A percentile compares a stretch with the other conserved stretches of the same genome.
Evolutionary conservation across 2,888 invertebrate genomes (phyloP).

Genomic region (Odontomyia ornata): DNA sequence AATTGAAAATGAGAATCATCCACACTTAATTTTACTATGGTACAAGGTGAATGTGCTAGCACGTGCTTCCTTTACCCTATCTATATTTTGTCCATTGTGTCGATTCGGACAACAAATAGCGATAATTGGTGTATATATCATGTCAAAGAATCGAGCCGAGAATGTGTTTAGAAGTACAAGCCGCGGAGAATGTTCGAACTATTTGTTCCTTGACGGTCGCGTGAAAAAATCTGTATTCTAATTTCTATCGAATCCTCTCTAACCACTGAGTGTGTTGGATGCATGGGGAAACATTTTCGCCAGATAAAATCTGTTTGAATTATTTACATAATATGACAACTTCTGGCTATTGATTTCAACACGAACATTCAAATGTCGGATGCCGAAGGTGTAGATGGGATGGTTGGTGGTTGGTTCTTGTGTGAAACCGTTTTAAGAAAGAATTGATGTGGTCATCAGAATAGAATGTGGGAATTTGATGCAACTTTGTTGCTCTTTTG

Average conservation of each 20-base stretch:
- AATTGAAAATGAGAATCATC: no score
- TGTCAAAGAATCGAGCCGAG: slow-evolving; percentile 1
- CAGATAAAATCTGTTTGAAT: slow-evolving; percentile 36
- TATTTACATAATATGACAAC: slow-evolving; percentile 37
- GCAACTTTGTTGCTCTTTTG: no score
- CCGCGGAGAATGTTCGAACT: not conserved
- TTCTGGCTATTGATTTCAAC: slow-evolving; percentile 10
- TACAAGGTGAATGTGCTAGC: not conserved
- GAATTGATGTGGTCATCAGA: no score
- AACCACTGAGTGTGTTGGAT: not conserved
- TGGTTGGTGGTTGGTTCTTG: no score
- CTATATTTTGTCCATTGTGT: slow-evolving; percentile 39
- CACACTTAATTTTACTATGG: no score
- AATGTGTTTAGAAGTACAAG: not conserved
- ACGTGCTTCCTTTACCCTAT: slow-evolving; percentile 35
- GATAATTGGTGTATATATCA: slow-evolving; percentile 44
- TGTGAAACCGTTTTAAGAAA: no score
- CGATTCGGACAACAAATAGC: slow-evolving; percentile 41
- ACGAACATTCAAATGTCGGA: no score
- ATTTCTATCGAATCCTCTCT: slow-evolving; percentile 7
- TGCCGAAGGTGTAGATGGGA: no score
- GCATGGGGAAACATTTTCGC: not conserved
- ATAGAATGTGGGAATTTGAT: no score
- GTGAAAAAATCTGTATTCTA: slow-evolving; percentile 16
- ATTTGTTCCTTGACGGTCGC: slow-evolving; percentile 18